phyloP scores from a whole-genome alignment of 2,797 vertebrate species.

The Novumbra hubbsi region DNA sequence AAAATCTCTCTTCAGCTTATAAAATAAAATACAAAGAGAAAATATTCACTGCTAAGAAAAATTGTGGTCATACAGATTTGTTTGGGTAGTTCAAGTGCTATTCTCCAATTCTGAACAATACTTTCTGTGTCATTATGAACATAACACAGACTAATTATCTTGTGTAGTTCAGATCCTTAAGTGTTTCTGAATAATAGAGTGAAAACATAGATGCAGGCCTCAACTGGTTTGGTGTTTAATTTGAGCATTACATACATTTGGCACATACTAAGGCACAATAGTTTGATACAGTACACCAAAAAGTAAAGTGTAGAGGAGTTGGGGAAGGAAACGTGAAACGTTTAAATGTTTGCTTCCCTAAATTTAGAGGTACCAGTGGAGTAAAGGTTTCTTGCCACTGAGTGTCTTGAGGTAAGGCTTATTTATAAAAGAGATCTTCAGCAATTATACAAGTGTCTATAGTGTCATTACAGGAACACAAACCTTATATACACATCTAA shows the following conservation, averaged over 20 bases:
- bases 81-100: background rate
- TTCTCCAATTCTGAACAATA: background rate
- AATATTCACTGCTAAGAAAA: background rate
- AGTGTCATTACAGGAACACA: background rate
- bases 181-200: slow-evolving; percentile 2
- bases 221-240: background rate
- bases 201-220: background rate
- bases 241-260: background rate
- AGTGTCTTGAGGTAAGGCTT: background rate
- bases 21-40: background rate
- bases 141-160: background rate
- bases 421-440: background rate
- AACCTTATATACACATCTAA: background rate
- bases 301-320: background rate
- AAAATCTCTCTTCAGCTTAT: background rate
- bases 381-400: slow-evolving; percentile 1
- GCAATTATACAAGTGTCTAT: background rate
- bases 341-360: background rate
- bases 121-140: background rate
- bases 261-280: slow-evolving; percentile 9
- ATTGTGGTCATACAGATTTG: background rate
- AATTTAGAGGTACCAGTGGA: background rate
- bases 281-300: background rate
- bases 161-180: background rate
- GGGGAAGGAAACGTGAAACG: too few species aligned